Evolutionary conservation across 2,113 vertebrate genomes (phyloP).

Genomic region (Micronycteris hirsuta): DNA sequence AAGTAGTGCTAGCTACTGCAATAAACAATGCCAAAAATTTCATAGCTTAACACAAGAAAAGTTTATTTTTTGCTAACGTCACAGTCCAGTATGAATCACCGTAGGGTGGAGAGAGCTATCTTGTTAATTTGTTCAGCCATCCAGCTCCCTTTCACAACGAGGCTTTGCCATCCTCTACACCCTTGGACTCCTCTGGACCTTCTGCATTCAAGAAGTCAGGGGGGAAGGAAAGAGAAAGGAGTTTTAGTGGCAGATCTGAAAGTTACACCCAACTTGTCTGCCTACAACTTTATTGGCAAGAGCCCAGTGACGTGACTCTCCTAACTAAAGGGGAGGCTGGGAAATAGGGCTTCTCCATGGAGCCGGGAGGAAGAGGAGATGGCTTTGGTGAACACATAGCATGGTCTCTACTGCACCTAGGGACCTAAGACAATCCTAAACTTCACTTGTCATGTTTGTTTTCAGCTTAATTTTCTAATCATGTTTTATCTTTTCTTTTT

Average conservation of each 20-base stretch:
- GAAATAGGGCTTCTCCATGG: background rate
- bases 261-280: background rate
- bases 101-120: background rate
- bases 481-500: constrained; percentile 42
- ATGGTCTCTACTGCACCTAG: background rate
- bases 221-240: background rate
- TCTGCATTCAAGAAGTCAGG: background rate
- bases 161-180: background rate
- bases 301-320: background rate
- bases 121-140: background rate
- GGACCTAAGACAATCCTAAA: background rate
- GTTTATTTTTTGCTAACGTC: background rate
- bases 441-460: background rate
- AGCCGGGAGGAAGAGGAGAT: background rate
- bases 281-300: background rate
- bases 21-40: background rate
- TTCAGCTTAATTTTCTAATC: constrained; percentile 51
- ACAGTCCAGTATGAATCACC: background rate
- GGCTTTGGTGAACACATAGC: background rate
- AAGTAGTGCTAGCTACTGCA: background rate
- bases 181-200: background rate
- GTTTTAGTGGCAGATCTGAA: background rate
- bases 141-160: background rate
- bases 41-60: background rate
- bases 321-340: background rate